phyloP scores from a whole-genome alignment of 2,113 vertebrate species.

The Catagonus wagneri region DNA sequence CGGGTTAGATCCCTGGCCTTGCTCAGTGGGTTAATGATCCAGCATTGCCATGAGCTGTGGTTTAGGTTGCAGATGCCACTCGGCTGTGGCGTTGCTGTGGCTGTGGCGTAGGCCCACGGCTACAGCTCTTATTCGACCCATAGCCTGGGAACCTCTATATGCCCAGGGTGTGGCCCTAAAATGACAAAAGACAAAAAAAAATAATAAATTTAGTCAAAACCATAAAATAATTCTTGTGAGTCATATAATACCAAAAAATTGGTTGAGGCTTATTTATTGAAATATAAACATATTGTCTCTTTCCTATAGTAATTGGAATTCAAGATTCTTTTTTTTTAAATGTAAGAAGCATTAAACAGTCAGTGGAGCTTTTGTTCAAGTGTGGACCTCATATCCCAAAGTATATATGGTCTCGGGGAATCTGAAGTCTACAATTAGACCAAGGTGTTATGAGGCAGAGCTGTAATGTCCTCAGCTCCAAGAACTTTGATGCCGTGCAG shows the following conservation, averaged over 20 bases:
- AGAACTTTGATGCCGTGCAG: fast-evolving
- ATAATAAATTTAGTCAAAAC: not conserved
- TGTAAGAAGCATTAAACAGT: not conserved
- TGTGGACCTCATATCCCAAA: not conserved
- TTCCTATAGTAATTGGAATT: not conserved
- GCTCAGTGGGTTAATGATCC: too few relatives aligned
- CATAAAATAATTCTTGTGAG: not conserved
- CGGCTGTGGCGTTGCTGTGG: too few relatives aligned
- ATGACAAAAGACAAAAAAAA: too few relatives aligned
- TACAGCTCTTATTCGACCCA: too few relatives aligned
- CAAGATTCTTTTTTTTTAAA: not conserved
- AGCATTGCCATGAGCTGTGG: too few relatives aligned
- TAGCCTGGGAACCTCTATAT: too few relatives aligned
- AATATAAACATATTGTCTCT: not conserved
- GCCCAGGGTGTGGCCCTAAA: too few relatives aligned
- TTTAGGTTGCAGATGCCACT: too few relatives aligned
- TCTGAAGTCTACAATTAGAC: not conserved
- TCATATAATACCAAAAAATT: not conserved
- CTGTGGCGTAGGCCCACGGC: too few relatives aligned
- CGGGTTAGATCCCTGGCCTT: too few relatives aligned
- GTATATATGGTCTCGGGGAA: not conserved
- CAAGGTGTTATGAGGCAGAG: not conserved
- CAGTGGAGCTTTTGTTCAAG: not conserved
- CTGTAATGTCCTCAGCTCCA: not conserved
- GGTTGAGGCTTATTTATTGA: not conserved